Evolutionary conservation across 2,797 vertebrate species (phyloP), one percentile per base, ranked within the genome.

Genomic region (Trachops cirrhosus): DNA sequence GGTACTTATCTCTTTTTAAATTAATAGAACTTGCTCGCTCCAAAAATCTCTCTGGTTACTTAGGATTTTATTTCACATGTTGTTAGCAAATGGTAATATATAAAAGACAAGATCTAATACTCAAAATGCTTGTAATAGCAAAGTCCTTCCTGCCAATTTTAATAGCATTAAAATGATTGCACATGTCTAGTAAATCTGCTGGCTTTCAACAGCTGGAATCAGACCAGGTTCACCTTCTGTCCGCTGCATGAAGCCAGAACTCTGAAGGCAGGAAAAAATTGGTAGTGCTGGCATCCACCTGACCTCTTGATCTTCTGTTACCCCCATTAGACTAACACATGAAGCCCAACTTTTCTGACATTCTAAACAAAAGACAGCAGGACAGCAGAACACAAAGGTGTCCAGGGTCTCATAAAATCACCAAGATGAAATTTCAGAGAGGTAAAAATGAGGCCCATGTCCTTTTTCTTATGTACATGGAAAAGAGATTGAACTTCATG

Each of bases 141-240:
- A 96, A 96, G 95, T 94, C 91, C 74, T 90, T 77, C 78, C 83
- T 98, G 96, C 90, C 96, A 97, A 89, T 37, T 97, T 98, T 95
- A 98, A 97, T 97, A 97, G 91, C 50, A 93, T 95, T 94, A 80
- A 96, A 97, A 85, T 95, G 71, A 95, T 94, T 93, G 83, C 79
- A 96, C 37, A 85, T 18, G 1, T 92, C 93, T 97, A 97, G 77
- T 82, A 98, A 98, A 98, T 97, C 73, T 97, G 19, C 86, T 97
- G 86, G 94, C 71, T 97, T 79, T 96, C 86, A 94, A 93, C 73
- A 97, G 22, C 77, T 98, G 96, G 95, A 98, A 96, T 89, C 15
- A 46, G 83, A 78, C 59, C 95, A 98, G 62, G 95, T 91, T 97
- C 94, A 97, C 96, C 96, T 98, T 97, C 97, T 97, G 86, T 90